phyloP scores from a whole-genome alignment of 2,888 invertebrate species.

The Busseola fusca region DNA sequence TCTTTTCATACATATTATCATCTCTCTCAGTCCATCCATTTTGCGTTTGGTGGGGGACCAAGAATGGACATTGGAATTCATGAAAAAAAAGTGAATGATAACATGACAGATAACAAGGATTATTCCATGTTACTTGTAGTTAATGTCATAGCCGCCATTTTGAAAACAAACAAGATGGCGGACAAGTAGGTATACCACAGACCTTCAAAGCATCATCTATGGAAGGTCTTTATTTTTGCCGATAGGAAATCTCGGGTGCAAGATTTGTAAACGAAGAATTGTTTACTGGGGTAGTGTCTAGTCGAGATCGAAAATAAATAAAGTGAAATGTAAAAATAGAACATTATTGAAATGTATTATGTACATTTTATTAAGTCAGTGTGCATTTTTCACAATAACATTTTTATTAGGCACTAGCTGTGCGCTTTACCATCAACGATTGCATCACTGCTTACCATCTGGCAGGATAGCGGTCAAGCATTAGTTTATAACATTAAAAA shows the following conservation, averaged over 20 bases:
- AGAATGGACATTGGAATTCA: neutral
- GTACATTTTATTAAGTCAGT: neutral
- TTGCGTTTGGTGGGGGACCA: neutral
- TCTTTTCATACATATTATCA: no score
- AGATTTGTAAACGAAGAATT: neutral
- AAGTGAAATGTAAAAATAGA: neutral
- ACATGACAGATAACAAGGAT: neutral
- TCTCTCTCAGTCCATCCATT: no score
- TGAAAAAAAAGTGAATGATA: neutral
- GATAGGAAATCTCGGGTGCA: neutral
- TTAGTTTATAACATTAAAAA: no score
- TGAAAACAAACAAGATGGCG: neutral
- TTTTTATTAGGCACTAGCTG: neutral
- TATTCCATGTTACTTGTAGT: no score
- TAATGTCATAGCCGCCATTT: neutral
- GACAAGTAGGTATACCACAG: neutral
- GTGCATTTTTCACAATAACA: conserved; percentile 3
- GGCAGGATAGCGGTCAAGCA: no score
- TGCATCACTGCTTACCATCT: no score
- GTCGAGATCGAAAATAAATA: neutral
- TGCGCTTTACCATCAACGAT: no score
- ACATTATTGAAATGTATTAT: neutral
- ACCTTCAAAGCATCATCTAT: neutral
- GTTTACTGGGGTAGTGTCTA: neutral
- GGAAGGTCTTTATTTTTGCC: neutral